Conservation (phyloP, 2,888 invertebrate species). For the Agriopis marginaria region DNA sequence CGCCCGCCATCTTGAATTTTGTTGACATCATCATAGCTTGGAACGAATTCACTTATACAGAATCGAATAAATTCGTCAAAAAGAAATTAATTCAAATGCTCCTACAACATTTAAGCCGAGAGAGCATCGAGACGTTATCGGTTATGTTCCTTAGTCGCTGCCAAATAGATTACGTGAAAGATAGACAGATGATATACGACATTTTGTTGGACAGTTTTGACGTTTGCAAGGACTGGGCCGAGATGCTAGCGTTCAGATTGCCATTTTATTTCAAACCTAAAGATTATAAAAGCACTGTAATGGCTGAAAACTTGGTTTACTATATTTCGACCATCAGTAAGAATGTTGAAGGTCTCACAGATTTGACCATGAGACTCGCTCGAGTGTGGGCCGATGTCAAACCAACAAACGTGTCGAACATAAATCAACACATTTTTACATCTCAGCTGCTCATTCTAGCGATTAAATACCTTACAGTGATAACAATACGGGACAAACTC, state of each 20-base stretch:
- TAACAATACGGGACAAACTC: constrained; percentile 60
- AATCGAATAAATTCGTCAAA: constrained; percentile 67
- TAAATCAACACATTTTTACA: constrained; percentile 90
- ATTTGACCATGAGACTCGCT: constrained; percentile 85
- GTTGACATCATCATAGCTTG: constrained; percentile 85
- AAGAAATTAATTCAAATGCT: constrained; percentile 81
- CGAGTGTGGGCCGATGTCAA: constrained; percentile 90
- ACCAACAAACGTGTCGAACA: constrained; percentile 86
- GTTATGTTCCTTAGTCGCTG: constrained; percentile 84
- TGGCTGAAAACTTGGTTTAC: constrained; percentile 87
- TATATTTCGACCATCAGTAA: constrained; percentile 84
- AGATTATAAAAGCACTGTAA: constrained; percentile 84
- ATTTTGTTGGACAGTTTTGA: constrained; percentile 84
- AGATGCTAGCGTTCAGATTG: constrained; percentile 82
- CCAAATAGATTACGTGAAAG: constrained; percentile 72
- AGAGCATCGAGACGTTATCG: constrained; percentile 86
- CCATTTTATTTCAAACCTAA: constrained; percentile 79
- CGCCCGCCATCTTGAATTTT: constrained; percentile 80
- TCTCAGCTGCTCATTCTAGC: constrained; percentile 88
- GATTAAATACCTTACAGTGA: constrained; percentile 77
- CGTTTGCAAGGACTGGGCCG: constrained; percentile 88
- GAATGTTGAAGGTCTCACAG: constrained; percentile 57
- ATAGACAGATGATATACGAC: constrained; percentile 72
- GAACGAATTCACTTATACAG: constrained; percentile 64
- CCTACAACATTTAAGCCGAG: constrained; percentile 84